phyloP scores from a whole-genome alignment of 2,113 vertebrate species.

The Vimba vimba region DNA sequence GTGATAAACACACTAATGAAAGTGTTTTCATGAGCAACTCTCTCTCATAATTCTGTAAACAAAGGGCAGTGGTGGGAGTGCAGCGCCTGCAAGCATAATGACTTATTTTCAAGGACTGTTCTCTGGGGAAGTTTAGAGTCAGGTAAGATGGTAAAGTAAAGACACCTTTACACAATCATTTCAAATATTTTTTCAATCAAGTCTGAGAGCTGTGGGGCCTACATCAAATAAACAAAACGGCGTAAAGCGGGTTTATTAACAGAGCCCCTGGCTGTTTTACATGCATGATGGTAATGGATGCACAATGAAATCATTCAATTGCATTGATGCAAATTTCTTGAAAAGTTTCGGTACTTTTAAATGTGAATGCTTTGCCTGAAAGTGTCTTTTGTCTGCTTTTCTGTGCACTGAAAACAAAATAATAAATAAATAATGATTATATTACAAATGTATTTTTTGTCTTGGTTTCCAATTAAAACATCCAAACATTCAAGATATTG shows the following conservation, averaged over 20 bases:
- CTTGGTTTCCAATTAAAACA: background rate
- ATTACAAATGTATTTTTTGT: too few relatives aligned
- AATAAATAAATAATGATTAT: background rate
- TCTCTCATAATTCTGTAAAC: constrained; percentile 40
- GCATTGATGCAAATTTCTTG: background rate
- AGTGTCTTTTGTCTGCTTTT: background rate
- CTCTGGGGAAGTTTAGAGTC: constrained; percentile 20
- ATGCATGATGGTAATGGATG: background rate
- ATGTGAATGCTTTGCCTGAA: background rate
- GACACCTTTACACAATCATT: constrained; percentile 25
- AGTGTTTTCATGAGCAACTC: constrained; percentile 46
- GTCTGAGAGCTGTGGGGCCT: background rate
- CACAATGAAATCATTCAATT: constrained; percentile 24
- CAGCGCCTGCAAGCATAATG: constrained; percentile 42
- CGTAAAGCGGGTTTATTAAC: constrained; percentile 25
- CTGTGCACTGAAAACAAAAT: background rate
- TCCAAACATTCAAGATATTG: background rate
- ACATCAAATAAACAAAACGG: constrained; percentile 17
- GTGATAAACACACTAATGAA: constrained; percentile 58
- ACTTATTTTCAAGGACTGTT: constrained; percentile 38
- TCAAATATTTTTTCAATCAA: constrained; percentile 13
- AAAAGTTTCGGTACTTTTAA: background rate
- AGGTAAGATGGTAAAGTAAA: constrained; percentile 28
- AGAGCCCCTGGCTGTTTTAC: constrained; percentile 17
- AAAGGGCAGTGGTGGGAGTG: constrained; percentile 35